Evolutionary conservation across 2,797 vertebrate species (phyloP).

Genomic region (Acipenser oxyrinchus): DNA sequence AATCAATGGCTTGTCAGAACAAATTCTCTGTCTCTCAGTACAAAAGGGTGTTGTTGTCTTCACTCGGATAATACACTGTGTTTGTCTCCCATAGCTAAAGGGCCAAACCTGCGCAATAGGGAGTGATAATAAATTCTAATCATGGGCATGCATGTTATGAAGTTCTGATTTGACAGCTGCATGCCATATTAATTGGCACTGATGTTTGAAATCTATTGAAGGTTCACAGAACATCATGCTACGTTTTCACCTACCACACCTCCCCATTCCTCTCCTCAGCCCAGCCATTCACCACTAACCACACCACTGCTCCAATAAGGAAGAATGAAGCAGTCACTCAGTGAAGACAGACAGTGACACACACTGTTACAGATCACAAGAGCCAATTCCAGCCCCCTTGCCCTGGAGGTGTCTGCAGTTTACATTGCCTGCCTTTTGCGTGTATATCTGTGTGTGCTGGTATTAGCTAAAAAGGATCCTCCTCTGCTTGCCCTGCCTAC

Average conservation of each 20-base stretch:
- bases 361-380: slow-evolving; percentile 31
- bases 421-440: slow-evolving; percentile 32
- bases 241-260: slow-evolving; percentile 53
- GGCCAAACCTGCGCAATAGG: background rate
- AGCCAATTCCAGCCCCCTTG: slow-evolving; percentile 18
- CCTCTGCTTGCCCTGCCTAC: slow-evolving; percentile 46
- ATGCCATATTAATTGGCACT: slow-evolving; percentile 36
- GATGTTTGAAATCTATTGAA: slow-evolving; percentile 45
- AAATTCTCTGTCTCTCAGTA: background rate
- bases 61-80: background rate
- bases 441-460: slow-evolving; percentile 13
- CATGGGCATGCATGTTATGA: slow-evolving; percentile 35
- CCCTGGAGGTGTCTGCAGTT: slow-evolving; percentile 35
- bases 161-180: slow-evolving; percentile 37
- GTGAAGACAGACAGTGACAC: slow-evolving; percentile 53
- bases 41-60: background rate
- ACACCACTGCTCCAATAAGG: slow-evolving; percentile 1
- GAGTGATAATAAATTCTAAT: too few relatives aligned
- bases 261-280: slow-evolving; percentile 33
- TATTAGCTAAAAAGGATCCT: slow-evolving; percentile 37
- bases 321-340: slow-evolving; percentile 25
- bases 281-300: slow-evolving; percentile 3
- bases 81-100: slow-evolving; percentile 18
- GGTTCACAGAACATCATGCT: slow-evolving; percentile 43
- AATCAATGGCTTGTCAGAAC: background rate